Base-by-base conservation (phyloP, 2,888 invertebrate species). In the Zygaena filipendulae region DNA sequence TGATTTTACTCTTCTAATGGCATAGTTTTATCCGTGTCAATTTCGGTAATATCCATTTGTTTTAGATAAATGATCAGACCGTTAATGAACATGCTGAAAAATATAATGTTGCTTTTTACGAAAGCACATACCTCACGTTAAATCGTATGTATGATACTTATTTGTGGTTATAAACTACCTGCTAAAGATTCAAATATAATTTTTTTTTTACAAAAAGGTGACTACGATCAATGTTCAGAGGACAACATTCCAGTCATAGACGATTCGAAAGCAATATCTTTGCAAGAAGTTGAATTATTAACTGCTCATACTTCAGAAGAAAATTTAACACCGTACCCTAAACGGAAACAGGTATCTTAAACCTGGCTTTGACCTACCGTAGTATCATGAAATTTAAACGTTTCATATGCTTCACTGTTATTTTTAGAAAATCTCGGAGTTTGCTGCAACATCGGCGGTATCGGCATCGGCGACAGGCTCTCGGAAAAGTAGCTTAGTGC, bases 191-290 rank as follows among this genome's bases (percentile, higher is more conserved):
- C n/a, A n/a, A n/a, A n/a, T n/a, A n/a, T n/a, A n/a, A n/a, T n/a
- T n/a, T n/a, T n/a, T n/a, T n/a, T n/a, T n/a, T n/a, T n/a, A n/a
- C n/a, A n/a, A n/a, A n/a, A 25, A 77, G 75, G 74, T 33, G 77
- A 77, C 39, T 67, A 69, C 32, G 77, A 77, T 5, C 71, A 64
- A 46, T 59, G 51, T 40, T 69, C 67, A 2, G 74, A 72, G 36
- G 71, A 67, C 23, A 69, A 69, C 19, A 60, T 58, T 20, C 57
- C 56, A 18, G 42, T 67, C 23, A 42, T 69, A 25, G 58, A 64
- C 40, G 72, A 74, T 42, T 57, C 63, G n/a, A 72, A 61, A 45
- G 53, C 52, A 3, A 48, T 69, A 38, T 49, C 52, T 16, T 46
- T 75, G 33, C 71, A 74, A 37, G 74, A 77, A 49, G 59, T 77